Evolutionary conservation across 2,113 vertebrate genomes (phyloP), one percentile per base, ranked within the genome.

Genomic region (Ochotona princeps): DNA sequence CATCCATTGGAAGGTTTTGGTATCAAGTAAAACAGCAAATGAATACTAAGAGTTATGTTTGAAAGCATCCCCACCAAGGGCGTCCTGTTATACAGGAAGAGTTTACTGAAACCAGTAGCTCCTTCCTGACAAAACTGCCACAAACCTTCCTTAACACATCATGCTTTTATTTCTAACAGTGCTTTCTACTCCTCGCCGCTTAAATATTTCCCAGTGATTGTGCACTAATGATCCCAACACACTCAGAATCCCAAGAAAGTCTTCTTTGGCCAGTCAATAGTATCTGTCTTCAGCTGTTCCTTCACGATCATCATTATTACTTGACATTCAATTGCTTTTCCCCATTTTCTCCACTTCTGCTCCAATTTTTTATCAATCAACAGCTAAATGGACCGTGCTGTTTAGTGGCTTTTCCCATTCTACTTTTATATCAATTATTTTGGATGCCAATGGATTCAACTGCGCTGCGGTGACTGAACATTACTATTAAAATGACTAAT

Each of bases 351-450:
- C 78, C 54, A 80, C 69, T 73, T 94, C 69, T 12, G 54, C 79
- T 83, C 5, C 10, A n/a, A 60, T 65, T 57, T 83, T 96, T 95
- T 83, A 91, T 51, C 96, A 96, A 79, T 70, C 96, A 92, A 96
- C 57, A 75, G 72, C 93, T 88, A 93, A 75, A 86, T 60, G 93
- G 12, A 61, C 75, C 35, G 20, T 47, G 57, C 51, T 80, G 90
- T 79, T 91, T 76, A 51, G 20, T 84, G 26, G 8, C 49, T 95
- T 93, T 73, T 26, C 44, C 81, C 75, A 65, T 47, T 35, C n/a
- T 76, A 60, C 51, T 61, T 73, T 6, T 1, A n/a, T 67, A 94
- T 57, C 78, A 91, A 90, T 7, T 47, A 18, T 66, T 76, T 20
- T 2, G 10, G 30, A 89, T 35, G 38, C 70, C 21, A 65, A 7